A percentile compares a stretch with the other conserved stretches of the same genome.
Evolutionary conservation across 2,888 invertebrate species (phyloP).

Genomic region (Podotricha telesiphe): DNA sequence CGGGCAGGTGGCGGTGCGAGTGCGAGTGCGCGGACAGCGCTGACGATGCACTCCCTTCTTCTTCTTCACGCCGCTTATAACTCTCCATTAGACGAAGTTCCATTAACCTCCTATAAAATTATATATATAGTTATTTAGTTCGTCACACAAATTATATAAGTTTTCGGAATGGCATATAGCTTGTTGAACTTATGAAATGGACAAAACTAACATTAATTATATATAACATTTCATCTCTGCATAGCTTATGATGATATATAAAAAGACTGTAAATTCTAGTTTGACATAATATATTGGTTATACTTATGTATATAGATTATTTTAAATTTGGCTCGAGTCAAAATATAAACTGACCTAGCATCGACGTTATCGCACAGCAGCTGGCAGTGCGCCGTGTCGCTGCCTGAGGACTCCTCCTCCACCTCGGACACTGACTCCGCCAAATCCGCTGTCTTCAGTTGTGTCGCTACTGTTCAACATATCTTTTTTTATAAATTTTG

Average conservation of each 20-base stretch:
- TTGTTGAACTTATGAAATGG: too few species aligned
- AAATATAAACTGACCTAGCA: conserved; percentile 61
- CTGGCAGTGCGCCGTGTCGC: conserved; percentile 80
- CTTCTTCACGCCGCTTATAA: conserved; percentile 82
- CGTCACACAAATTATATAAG: too few species aligned
- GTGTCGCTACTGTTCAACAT: conserved; percentile 61
- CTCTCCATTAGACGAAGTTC: conserved; percentile 83
- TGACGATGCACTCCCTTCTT: conserved; percentile 96
- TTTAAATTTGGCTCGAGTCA: background rate
- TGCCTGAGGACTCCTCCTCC: conserved; percentile 85
- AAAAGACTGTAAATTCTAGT: too few species aligned
- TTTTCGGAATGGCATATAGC: too few species aligned
- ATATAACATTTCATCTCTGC: background rate
- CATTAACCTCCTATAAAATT: conserved; percentile 81
- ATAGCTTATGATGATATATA: too few species aligned
- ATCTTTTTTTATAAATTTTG: too few species aligned
- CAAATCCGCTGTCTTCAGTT: conserved; percentile 73
- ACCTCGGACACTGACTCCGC: conserved; percentile 86
- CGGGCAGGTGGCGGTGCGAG: conserved; percentile 91
- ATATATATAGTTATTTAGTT: too few species aligned
- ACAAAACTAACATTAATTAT: too few species aligned
- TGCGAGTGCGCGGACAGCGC: conserved; percentile 96
- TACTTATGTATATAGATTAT: too few species aligned
- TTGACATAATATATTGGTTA: too few species aligned
- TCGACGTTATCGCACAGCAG: conserved; percentile 77